Evolutionary conservation across 1,140 invertebrate genomes (phyloP), one percentile per base, ranked within the genome.

Genomic region (Camponotus pennsylvanicus): DNA sequence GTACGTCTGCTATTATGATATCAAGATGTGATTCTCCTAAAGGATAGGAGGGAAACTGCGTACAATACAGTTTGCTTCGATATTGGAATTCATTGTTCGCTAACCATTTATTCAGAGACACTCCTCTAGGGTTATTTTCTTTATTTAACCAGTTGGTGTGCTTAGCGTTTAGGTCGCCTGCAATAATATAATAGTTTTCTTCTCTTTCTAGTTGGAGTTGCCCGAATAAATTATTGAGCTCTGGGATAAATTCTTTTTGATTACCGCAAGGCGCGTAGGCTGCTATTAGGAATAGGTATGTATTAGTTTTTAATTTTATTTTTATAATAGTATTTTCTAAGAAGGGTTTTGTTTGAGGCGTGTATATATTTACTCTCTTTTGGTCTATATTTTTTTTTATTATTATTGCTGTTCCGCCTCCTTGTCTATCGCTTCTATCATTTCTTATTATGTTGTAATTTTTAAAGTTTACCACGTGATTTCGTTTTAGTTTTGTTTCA

Each of bases 391-490:
- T 37, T 18, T 80, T 87, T 71, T 77, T 89, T 3, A 90, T 84
- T 13, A 92, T 21, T 0, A 92, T 71, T 3, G 87, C 91, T 2
- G 86, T 90, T 0, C 90, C 90, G 0, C 88, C 88, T 0, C 82
- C 88, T 34, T 21, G 59, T 34, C 76, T 37, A 34, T 87, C 73
- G 0, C 57, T 57, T 73, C 88, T 85, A 21, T 91, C 91, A 8
- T 77, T 89, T 79, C 88, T 86, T 0, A 92, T 63, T 2, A 89
- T 18, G 0, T 52, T 57, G 27, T 88, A 91, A 0, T 87, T 70
- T 64, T 83, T 27, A 37, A 91, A 86, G 0, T 32, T 6, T 5
- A 88, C 1, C 52, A 78, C 80, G n/a, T 91, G 83, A 15, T n/a
- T 85, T 40, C 18, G 0, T 7, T 61, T 67, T 21, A 91, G 32